A percentile compares a stretch with the other conserved stretches of the same genome.
phyloP scores from a whole-genome alignment of 1,140 invertebrate species.

The Harlomillsia oculata region DNA sequence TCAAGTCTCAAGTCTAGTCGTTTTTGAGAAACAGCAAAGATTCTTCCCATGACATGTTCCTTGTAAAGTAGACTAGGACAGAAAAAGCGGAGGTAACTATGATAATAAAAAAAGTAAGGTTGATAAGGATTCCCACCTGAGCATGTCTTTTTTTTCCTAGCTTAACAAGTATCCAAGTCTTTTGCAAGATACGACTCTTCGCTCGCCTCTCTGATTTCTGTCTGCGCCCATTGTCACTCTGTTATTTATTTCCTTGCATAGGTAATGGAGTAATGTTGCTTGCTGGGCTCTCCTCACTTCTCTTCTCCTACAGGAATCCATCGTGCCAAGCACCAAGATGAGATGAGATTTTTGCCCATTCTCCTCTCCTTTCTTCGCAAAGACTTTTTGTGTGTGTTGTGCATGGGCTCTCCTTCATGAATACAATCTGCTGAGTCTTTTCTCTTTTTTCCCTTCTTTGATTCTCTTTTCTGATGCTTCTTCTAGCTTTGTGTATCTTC shows the following conservation, averaged over 20 bases:
- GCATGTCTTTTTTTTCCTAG: too few relatives aligned
- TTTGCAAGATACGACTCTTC: too few relatives aligned
- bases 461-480: constrained; percentile 5
- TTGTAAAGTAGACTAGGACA: too few relatives aligned
- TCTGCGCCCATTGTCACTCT: constrained; percentile 12
- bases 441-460: background rate
- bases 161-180: too few relatives aligned
- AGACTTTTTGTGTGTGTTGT: constrained; percentile 6
- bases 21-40: too few relatives aligned
- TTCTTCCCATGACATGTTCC: too few relatives aligned
- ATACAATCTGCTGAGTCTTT: constrained; percentile 14
- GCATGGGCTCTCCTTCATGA: constrained; percentile 12
- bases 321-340: constrained; percentile 1
- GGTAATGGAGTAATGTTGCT: background rate
- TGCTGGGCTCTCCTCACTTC: constrained; percentile 5
- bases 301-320: background rate
- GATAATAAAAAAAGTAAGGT: too few relatives aligned
- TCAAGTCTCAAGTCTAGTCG: too few relatives aligned
- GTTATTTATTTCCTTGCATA: constrained; percentile 13
- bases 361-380: constrained; percentile 10
- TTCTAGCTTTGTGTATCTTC: background rate
- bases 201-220: too few relatives aligned
- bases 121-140: too few relatives aligned
- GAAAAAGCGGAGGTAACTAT: too few relatives aligned
- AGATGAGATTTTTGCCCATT: constrained; percentile 8